phyloP scores from a whole-genome alignment of 2,888 invertebrate species.

The Caenorhabditis virilis region DNA sequence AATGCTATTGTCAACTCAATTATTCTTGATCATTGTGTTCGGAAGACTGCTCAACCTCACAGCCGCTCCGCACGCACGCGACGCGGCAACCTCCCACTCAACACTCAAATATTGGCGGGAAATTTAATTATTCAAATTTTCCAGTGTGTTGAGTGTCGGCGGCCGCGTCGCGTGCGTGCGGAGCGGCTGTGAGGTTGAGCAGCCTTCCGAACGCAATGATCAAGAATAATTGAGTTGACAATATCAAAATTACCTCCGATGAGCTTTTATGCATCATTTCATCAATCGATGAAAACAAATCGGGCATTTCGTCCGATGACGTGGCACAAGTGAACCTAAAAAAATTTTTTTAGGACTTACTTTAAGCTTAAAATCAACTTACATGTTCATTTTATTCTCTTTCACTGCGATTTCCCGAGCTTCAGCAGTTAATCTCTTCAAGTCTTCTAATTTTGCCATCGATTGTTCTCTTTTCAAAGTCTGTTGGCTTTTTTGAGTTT shows the following conservation, averaged over 20 bases:
- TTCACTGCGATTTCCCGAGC: slow-evolving; percentile 54
- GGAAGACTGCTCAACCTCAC: too few species aligned
- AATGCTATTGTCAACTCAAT: too few species aligned
- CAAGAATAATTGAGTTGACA: too few species aligned
- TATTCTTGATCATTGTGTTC: too few species aligned
- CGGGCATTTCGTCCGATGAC: slow-evolving; percentile 80
- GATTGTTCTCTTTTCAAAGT: slow-evolving; percentile 64
- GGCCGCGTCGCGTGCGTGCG: too few species aligned
- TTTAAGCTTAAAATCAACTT: slow-evolving; percentile 9
- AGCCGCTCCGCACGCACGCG: too few species aligned
- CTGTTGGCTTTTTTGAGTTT: slow-evolving; percentile 28
- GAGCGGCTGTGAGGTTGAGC: too few species aligned
- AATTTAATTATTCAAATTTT: too few species aligned
- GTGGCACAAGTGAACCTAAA: slow-evolving; percentile 60
- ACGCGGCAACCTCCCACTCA: too few species aligned
- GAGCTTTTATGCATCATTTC: slow-evolving; percentile 38
- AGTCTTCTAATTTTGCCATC: slow-evolving; percentile 61
- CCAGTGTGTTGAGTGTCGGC: too few species aligned
- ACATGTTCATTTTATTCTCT: slow-evolving; percentile 44
- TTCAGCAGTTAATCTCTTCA: slow-evolving; percentile 54
- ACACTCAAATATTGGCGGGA: too few species aligned
- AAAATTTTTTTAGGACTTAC: neutral
- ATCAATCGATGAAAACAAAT: slow-evolving; percentile 89
- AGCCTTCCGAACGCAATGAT: too few species aligned
- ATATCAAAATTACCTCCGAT: neutral